Evolutionary conservation across 2,797 vertebrate genomes (phyloP), one percentile per base, ranked within the genome.

Genomic region (Brachyrhaphis roseni): DNA sequence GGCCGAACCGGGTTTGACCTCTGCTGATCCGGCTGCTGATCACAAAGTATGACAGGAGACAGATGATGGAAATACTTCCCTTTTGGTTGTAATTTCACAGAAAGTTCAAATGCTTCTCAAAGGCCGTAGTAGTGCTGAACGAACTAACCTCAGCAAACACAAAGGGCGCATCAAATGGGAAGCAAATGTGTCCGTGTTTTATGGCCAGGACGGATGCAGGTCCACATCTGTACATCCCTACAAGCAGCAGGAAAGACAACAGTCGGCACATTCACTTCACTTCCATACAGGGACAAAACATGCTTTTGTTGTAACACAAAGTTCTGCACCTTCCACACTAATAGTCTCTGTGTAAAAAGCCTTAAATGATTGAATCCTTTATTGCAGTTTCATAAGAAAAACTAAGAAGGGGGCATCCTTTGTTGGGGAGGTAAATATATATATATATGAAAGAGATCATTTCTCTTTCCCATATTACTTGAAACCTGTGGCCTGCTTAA

Each of bases 171-270:
- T 99, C 98, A 82, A 97, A 99, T 0, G 96, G 98, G 93, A 95
- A 99, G 90, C 97, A 99, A 74, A 97, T 95, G 0, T 98, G 95
- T 8, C 98, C 98, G 0, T 99, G 97, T 92, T 99, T 99, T 82
- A 99, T 95, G 81, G 98, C 98, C 76, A 96, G 94, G 75, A 99
- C 97, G 0, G 98, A 98, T 41, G 98, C 96, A 7, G 98, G 98
- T 7, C 98, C 98, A 86, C 98, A 99, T 76, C 98, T 95, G 92
- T 97, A 99, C 97, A 99, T 95, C 59, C 96, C 96, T 96, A 86
- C 1, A 68, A 16, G 6, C 6, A 75, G 18, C 11, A 84, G 68
- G 4, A 76, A 26, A 73, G 72, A 39, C 68, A 81, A 59, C 51
- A 57, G 0, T 45, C 6, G 66, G 36, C 55, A 8, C 6, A 20